These are phyloP conservation scores for Macrosiphum euphorbiae DNA, from an alignment of 2,888 invertebrate genomes.

Conservation along the genomic window DNA sequence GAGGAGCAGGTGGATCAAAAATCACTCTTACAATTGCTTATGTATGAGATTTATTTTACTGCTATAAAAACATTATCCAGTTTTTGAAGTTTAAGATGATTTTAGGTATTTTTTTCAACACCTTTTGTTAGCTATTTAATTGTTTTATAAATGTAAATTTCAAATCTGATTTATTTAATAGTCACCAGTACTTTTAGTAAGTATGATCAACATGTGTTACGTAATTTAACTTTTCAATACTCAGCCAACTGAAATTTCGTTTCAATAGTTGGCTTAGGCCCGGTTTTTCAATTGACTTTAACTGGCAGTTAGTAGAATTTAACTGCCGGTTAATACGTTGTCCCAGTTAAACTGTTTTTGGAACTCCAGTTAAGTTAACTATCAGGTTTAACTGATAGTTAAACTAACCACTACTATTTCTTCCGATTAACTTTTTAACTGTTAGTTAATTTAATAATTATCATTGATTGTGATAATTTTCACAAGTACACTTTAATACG, in stretches of 20 bases:
- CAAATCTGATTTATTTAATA: not conserved
- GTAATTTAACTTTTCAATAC: not conserved
- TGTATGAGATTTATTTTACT: conserved; percentile 66
- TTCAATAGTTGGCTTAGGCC: not conserved
- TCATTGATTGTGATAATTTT: no score
- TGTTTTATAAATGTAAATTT: not conserved
- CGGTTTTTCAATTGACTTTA: no score
- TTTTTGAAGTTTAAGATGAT: not conserved
- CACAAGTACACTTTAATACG: no score
- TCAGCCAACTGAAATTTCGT: not conserved
- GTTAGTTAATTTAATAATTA: no score
- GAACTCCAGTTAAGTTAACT: no score
- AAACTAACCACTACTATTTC: no score
- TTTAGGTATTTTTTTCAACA: not conserved
- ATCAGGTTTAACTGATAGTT: no score
- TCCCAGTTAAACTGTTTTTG: no score
- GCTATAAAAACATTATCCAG: not conserved
- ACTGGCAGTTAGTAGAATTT: no score
- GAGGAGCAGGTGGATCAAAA: conserved; percentile 74
- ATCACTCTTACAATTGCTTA: conserved; percentile 73
- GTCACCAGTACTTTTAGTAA: not conserved
- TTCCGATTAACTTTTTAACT: no score
- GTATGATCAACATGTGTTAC: not conserved
- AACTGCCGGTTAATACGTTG: no score
- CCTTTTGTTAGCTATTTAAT: not conserved